Base-by-base conservation (phyloP, 2,113 vertebrate genomes). In the Protobothrops mucrosquamatus region DNA sequence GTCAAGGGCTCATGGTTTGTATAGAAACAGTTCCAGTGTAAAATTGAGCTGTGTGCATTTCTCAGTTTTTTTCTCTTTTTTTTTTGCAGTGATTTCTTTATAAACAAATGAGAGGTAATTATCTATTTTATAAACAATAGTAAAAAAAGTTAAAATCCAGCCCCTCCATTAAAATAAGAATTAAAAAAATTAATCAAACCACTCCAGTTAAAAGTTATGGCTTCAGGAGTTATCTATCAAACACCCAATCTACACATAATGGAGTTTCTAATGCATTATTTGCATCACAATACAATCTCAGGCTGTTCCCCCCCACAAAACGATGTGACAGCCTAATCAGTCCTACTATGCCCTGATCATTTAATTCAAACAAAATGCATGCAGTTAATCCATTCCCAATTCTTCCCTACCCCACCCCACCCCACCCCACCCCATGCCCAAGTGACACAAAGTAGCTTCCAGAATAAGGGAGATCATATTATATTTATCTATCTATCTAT, bases 11-110 rank as follows among this genome's bases (percentile, higher is more conserved):
- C 97, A 96, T 97, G 95, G 95, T 96, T 92, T 46, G 96, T 96
- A 94, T 93, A 97, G 96, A 97, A 97, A 97, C 94, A 96, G 95
- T 98, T 98, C 98, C 98, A 98, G 98, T 98, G 98, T 98, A 97
- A 90, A 97, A 98, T 95, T 92, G 94, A 97, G 97, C 97, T 97
- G 96, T 94, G 97, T 97, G 97, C 97, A 91, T 96, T 96, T 94
- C 95, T 95, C 26, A 86, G 57, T 91, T 94, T 94, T 24, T 92
- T 43, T 39, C 11, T 43, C 11, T 64, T 81, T 81, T 97, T 97
- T 97, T 97, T 97, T 97, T 94, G 39, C 94, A 97, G 96, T 95
- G 95, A 97, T 98, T 98, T 98, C 97, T 98, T 98, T 97, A 98
- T 97, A 98, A 98, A 97, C 89, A 97, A 96, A 94, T 95, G 95